Conservation (phyloP, 1,140 invertebrate genomes). For the Aphidius ervi region DNA sequence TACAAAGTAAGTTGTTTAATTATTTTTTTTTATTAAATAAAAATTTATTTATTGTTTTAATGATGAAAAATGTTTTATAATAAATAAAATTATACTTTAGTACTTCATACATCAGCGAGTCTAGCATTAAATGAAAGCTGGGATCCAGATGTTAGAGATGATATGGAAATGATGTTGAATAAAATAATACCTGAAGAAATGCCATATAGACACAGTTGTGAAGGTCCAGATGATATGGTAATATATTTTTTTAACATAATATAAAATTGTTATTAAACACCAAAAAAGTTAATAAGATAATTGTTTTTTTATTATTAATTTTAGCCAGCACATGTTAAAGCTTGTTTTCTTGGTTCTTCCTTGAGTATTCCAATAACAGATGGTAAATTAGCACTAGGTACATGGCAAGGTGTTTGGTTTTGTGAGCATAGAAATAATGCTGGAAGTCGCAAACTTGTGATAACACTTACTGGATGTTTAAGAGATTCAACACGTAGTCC, state of each 20-base stretch:
- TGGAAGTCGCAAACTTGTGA: constrained; percentile 85
- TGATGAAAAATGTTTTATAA: neutral
- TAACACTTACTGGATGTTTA: constrained; percentile 85
- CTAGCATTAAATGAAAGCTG: constrained; percentile 96
- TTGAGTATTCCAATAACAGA: constrained; percentile 94
- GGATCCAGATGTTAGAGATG: constrained; percentile 94
- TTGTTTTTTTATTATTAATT: constrained; percentile 32
- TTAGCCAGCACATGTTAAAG: constrained; percentile 95
- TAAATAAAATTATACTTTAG: constrained; percentile 59
- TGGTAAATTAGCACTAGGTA: constrained; percentile 89
- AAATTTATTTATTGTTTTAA: neutral
- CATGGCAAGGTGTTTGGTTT: constrained; percentile 97
- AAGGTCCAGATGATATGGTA: constrained; percentile 98
- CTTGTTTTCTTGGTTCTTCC: constrained; percentile 92
- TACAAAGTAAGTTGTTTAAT: constrained; percentile 78
- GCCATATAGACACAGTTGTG: constrained; percentile 92
- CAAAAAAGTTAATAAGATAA: too few species aligned
- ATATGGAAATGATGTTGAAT: constrained; percentile 99
- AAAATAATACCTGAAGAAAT: constrained; percentile 96
- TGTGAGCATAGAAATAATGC: constrained; percentile 96
- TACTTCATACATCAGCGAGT: constrained; percentile 95
- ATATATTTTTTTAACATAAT: constrained; percentile 33
- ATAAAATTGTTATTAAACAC: too few species aligned
- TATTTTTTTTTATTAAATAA: neutral
- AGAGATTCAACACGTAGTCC: constrained; percentile 78